phyloP scores from a whole-genome alignment of 2,113 vertebrate species.

The Glaucomys volans region DNA sequence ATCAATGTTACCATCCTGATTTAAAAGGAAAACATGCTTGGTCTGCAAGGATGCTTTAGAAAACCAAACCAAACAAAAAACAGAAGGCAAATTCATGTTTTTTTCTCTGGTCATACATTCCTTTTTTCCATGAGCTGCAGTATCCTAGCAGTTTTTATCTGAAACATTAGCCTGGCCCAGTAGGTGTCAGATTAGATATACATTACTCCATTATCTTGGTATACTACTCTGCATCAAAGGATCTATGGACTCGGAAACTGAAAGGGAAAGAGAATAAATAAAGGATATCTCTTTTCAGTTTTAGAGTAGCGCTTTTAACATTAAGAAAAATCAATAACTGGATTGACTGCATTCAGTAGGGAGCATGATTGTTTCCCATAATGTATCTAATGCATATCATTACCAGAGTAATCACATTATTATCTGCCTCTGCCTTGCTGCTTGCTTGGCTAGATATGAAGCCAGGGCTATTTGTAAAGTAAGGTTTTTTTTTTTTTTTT shows the following conservation, averaged over 20 bases:
- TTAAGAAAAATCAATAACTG: slow-evolving; percentile 95
- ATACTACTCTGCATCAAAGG: slow-evolving; percentile 86
- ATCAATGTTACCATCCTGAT: background rate
- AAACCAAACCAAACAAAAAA: slow-evolving; percentile 71
- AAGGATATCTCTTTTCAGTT: slow-evolving; percentile 87
- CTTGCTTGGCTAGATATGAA: slow-evolving; percentile 86
- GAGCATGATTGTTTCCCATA: slow-evolving; percentile 91
- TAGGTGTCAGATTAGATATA: slow-evolving; percentile 91
- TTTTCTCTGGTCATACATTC: slow-evolving; percentile 47
- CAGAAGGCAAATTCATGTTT: background rate
- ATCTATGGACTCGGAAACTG: slow-evolving; percentile 82
- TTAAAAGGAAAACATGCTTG: slow-evolving; percentile 30
- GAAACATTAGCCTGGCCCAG: slow-evolving; percentile 88
- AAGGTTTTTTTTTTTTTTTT: slow-evolving; percentile 60
- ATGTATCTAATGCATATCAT: slow-evolving; percentile 94
- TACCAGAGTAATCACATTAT: slow-evolving; percentile 92
- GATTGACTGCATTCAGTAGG: slow-evolving; percentile 90
- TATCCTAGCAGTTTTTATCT: slow-evolving; percentile 84
- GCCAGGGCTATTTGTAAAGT: slow-evolving; percentile 82
- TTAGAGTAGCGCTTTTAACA: slow-evolving; percentile 90
- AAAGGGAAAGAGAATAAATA: slow-evolving; percentile 84
- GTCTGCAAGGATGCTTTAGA: slow-evolving; percentile 32
- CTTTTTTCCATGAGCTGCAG: slow-evolving; percentile 75
- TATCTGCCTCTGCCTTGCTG: slow-evolving; percentile 84
- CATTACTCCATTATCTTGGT: slow-evolving; percentile 87